Evolutionary conservation across 2,888 invertebrate species (phyloP), one percentile per base, ranked within the genome.

Genomic region (Ctena decussata): DNA sequence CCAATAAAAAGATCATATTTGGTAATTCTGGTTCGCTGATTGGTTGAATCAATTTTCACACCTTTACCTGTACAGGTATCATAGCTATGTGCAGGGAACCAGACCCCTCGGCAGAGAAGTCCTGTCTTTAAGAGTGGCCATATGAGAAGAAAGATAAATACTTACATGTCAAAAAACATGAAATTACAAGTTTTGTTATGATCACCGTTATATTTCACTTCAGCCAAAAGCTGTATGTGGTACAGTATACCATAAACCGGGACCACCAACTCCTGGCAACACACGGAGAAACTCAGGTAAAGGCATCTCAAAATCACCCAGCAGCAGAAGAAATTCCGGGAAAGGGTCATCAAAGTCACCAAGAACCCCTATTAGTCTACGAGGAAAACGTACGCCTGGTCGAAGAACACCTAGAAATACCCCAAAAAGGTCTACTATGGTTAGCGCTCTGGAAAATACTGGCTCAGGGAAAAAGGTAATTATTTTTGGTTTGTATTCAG

Each of bases 211-310:
- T n/a, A 41, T 41, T 65, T 65, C 35, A 18, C 6, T 35, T 35
- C 77, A 86, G 85, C 82, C 85, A 27, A 86, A 86, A 65, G 71
- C 84, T n/a, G 84, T 78, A 6, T 81, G 81, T 86, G 87, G 87
- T 15, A 78, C 85, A 57, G 89, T 86, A 1, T 92, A 93, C 70
- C 92, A 92, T 60, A 92, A 92, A 44, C 92, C 93, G 21, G 93
- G 93, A 1, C 93, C 93, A 5, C 92, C 92, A 21, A 93, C 93
- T 1, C 93, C 93, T 3, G 91, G 84, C 12, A 91, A 92, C 89
- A 86, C 87, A 6, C 77, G 89, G 6, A 76, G 90, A 30, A 83
- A 84, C 71, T 88, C 89, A 2, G 70, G 80, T 12, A 89, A 86
- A 76, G 91, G 87, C 6, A 77, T 82, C 0, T 88, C 88, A 35